A percentile compares a stretch with the other conserved stretches of the same genome.
phyloP scores from a whole-genome alignment of 2,888 invertebrate genomes.

The Smittia aterrima region DNA sequence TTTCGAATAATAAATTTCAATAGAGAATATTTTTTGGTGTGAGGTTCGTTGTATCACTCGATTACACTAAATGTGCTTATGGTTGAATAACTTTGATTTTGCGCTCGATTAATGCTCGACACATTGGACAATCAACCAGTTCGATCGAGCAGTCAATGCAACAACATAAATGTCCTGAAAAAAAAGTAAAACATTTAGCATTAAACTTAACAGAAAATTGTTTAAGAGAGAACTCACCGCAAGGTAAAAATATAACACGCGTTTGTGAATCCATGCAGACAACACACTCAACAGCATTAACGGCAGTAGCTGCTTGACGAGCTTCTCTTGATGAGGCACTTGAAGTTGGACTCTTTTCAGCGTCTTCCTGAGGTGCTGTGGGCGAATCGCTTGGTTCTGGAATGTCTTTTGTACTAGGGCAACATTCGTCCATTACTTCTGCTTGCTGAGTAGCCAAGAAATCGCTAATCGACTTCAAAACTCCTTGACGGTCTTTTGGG shows the following conservation, averaged over 20 bases:
- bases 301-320: slow-evolving; percentile 45
- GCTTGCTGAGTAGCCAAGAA: slow-evolving; percentile 54
- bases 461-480: slow-evolving; percentile 62
- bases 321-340: slow-evolving; percentile 42
- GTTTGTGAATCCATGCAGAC: slow-evolving; percentile 70
- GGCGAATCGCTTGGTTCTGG: slow-evolving; percentile 26
- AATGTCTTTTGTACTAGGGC: not conserved
- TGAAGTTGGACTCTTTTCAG: slow-evolving; percentile 30
- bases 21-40: slow-evolving; percentile 19
- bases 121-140: slow-evolving; percentile 72
- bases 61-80: slow-evolving; percentile 48
- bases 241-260: slow-evolving; percentile 35
- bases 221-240: slow-evolving; percentile 56
- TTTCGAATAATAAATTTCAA: not conserved
- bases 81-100: slow-evolving; percentile 65
- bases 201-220: slow-evolving; percentile 33
- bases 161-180: slow-evolving; percentile 77
- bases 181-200: slow-evolving; percentile 40
- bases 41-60: slow-evolving; percentile 1
- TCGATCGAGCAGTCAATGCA: slow-evolving; percentile 66
- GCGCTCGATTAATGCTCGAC: slow-evolving; percentile 67
- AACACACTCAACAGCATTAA: slow-evolving; percentile 68
- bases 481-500: slow-evolving; percentile 59
- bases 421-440: not conserved
- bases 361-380: slow-evolving; percentile 46